These are phyloP conservation scores for Artemisiospiza belli DNA, from an alignment of 2,113 vertebrate species.

Conservation along the genomic window DNA sequence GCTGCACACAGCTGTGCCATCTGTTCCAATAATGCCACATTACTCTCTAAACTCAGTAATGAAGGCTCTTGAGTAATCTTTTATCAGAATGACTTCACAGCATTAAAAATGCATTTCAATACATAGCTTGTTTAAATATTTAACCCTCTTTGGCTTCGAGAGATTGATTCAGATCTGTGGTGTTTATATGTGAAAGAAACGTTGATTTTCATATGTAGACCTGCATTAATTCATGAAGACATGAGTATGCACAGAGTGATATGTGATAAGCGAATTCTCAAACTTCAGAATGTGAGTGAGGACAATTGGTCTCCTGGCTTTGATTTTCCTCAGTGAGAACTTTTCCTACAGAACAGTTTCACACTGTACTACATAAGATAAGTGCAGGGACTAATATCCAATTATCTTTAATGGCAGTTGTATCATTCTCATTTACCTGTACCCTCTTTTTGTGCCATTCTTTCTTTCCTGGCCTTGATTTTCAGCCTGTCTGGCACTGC, in stretches of 20 bases:
- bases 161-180: constrained; percentile 76
- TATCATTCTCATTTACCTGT: background rate
- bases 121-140: constrained; percentile 85
- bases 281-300: constrained; percentile 36
- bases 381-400: background rate
- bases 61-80: constrained; percentile 82
- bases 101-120: constrained; percentile 86
- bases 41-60: constrained; percentile 81
- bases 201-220: constrained; percentile 76
- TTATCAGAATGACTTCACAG: constrained; percentile 79
- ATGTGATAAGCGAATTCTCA: constrained; percentile 60
- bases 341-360: background rate
- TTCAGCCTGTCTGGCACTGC: background rate
- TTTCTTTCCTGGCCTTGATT: background rate
- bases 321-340: constrained; percentile 20
- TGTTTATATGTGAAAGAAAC: constrained; percentile 77
- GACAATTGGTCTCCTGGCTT: constrained; percentile 48
- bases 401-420: background rate
- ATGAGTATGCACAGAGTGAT: constrained; percentile 40
- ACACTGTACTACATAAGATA: background rate
- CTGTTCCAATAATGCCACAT: constrained; percentile 83
- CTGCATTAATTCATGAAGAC: constrained; percentile 71
- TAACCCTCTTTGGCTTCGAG: constrained; percentile 80
- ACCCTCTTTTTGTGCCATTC: background rate
- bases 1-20: constrained; percentile 79